Base-by-base conservation (phyloP, 2,888 invertebrate genomes). In the Pyrrhosoma nymphula region DNA sequence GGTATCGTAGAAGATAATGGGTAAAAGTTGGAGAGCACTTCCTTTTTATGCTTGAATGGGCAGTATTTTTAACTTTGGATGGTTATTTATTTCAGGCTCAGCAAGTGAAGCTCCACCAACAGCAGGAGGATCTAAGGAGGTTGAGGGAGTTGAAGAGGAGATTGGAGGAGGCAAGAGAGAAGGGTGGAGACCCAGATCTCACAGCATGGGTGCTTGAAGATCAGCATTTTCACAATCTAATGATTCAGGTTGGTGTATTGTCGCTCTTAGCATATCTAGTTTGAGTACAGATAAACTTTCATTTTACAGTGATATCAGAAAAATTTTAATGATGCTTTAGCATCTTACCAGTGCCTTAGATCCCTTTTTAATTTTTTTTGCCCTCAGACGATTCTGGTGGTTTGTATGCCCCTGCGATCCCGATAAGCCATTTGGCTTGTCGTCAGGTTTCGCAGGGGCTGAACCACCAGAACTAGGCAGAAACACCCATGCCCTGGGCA, bases 161-260 rank as follows among this genome's bases (percentile, higher is more conserved):
- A 96, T 97, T 99, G 96, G 99, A 99, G 97, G 98, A 98, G 96
- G 99, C 99, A 0, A 98, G 98, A 96, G 98, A 98, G 95, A 98
- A 98, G 96, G 98, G 99, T 95, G 98, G 99, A 95, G 99, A 99
- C 97, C 97, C 98, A 0, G 98, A 98, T 96, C 97, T 99, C 95
- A 99, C 99, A 0, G 97, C 98, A 47, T 99, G 99, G 98, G 98
- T 99, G 96, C 97, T 99, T 82, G 99, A 99, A 96, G 99, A 99
- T 97, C 98, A 98, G 96, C 98, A 98, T 96, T 98, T 99, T 96
- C 98, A 98, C 96, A 97, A 98, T 96, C 97, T 99, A 95, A 97
- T 98, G 95, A 96, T 97, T 91, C 97, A 97, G 96, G 97, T 97
- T 96, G 96, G 96, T 95, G 96, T 56, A 14, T 56, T 26, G 6